Base-by-base conservation (phyloP, 1,140 invertebrate genomes). In the Trichogramma pretiosum region DNA sequence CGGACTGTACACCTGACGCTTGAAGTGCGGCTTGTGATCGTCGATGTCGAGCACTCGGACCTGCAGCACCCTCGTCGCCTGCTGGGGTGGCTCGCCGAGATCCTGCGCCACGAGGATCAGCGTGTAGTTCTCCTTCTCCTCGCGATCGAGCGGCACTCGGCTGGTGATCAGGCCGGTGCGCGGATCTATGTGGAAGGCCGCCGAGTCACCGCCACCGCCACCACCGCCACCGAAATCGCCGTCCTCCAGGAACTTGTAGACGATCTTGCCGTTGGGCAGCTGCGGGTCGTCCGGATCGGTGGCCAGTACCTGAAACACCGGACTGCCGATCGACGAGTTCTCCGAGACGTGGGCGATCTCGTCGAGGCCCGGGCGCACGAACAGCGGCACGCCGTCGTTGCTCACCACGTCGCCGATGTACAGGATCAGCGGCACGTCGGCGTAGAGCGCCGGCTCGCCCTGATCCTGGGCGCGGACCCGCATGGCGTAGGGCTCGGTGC, bases 361-460 rank as follows among this genome's bases (percentile, higher is more conserved):
- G n/a, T 84, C 81, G 0, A 78, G 62, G 4, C 77, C 77, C 0
- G 86, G 85, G 34, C 78, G 70, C 7, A 87, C 77, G 53, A 90
- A 88, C 7, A 77, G 70, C 0, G 87, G 87, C 7, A 89, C 81
- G 0, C 87, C 87, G 62, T 90, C 87, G 59, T 90, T 90, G 45
- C 81, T 80, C 32, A 85, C 85, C 0, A 90, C 83, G 58, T 91
- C 86, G 0, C 86, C 85, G 19, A 91, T 82, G 52, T 82, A 85
- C 1, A 90, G 58, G 1, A 74, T 72, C 0, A 89, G 59, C 17
- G 75, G 73, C 0, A 81, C 76, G 36, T 86, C 82, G 0, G 78
- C 74, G 40, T 70, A 77, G 2, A 86, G 67, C 21, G 76, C 59
- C 19, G 77, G 77, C 13, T 74, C 75, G 1, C 85, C 87, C 41